Evolutionary conservation across 2,888 invertebrate species (phyloP), one percentile per base, ranked within the genome.

Genomic region (Lampropteryx suffumata): DNA sequence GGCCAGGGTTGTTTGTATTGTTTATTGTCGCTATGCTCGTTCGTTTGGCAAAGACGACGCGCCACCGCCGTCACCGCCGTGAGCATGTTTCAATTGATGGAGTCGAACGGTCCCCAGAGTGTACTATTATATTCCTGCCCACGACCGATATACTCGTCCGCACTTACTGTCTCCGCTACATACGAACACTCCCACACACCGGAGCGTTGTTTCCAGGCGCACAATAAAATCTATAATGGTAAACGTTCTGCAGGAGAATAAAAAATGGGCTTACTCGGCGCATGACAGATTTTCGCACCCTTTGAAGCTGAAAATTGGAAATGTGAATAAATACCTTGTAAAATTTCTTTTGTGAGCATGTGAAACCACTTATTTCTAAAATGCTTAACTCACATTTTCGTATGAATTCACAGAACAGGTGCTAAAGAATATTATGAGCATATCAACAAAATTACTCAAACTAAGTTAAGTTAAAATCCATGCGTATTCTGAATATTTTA

Each of bases 1-100:
- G 88, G 77, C 78, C 78, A 75, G 78, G 82, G 89, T 81, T 88
- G 89, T 90, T 89, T 89, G 88, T 89, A 89, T 90, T 90, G 89
- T 90, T 90, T 90, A 90, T 89, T 86, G 88, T 86, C 86, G 84
- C 79, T 76, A 71, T 79, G 84, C 76, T 80, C 82, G 84, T 79
- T 80, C 79, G 76, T 73, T 76, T 79, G 80, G 77, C 79, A 82
- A 85, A 86, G 87, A 87, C 78, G 84, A 68, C 77, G 75, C 67
- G 27, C 68, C 37, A 29, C 43, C 44, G 39, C 64, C 73, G 72
- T 62, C 73, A 69, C 62, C 67, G 69, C 69, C 69, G 73, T 73
- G 74, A 79, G 69, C 80, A 78, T 82, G 82, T 82, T 84, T 82
- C 86, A 84, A 85, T 84, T 82, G 84, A 83, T 81, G 72, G 78